These are phyloP conservation scores for Raja brachyura DNA, from an alignment of 2,113 vertebrate genomes.

Conservation along the genomic window DNA sequence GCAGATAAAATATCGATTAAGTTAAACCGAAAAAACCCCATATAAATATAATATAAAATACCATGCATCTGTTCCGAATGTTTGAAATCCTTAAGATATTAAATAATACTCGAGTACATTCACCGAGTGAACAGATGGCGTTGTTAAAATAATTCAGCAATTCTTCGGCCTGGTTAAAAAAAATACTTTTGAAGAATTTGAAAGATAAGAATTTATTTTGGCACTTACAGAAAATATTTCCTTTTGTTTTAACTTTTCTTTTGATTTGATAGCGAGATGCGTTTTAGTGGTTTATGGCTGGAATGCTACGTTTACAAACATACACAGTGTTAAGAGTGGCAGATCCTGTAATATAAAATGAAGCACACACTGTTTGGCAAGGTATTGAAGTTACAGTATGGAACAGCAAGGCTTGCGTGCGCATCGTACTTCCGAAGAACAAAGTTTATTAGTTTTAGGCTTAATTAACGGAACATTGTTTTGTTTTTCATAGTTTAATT, in stretches of 20 bases:
- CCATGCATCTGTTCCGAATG: not conserved
- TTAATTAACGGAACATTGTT: not conserved
- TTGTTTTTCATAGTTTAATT: not conserved
- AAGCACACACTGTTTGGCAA: not conserved
- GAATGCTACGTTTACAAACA: not conserved
- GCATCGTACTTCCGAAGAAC: not conserved
- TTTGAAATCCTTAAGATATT: constrained; percentile 7
- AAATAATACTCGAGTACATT: not conserved
- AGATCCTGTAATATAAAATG: not conserved
- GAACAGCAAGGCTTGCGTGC: not conserved
- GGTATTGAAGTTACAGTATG: not conserved
- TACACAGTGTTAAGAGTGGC: not conserved
- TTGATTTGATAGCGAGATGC: not conserved
- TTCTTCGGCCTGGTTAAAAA: not conserved
- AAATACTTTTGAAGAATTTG: not conserved
- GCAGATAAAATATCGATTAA: not conserved
- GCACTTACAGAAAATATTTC: not conserved
- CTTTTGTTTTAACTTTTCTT: not conserved
- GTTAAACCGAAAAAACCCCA: not conserved
- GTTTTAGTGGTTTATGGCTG: not conserved
- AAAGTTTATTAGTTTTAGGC: not conserved
- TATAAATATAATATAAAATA: not conserved
- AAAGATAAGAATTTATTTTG: not conserved
- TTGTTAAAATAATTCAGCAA: not conserved
- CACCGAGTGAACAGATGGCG: constrained; percentile 12